Conservation (phyloP, 2,113 vertebrate species). For the Capreolus pygargus region DNA sequence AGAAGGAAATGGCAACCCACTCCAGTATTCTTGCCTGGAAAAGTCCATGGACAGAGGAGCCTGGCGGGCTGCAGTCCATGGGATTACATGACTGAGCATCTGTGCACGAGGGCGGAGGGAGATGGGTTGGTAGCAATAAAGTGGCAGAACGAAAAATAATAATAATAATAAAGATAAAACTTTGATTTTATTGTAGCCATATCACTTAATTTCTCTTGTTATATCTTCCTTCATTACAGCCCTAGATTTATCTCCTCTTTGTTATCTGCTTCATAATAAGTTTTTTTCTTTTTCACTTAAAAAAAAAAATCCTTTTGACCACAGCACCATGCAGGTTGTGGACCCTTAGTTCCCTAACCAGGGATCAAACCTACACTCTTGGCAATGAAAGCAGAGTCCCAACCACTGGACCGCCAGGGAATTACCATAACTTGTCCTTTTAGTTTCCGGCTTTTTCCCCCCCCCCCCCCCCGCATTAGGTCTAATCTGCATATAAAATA, state of each 20-base stretch:
- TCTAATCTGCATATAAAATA: constrained; percentile 13
- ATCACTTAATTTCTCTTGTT: background rate
- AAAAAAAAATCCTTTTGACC: background rate
- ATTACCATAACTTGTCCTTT: background rate
- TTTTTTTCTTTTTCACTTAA: background rate
- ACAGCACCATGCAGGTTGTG: background rate
- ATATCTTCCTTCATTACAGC: background rate
- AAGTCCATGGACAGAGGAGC: too few species aligned
- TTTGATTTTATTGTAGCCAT: background rate
- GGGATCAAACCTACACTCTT: background rate
- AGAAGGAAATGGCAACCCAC: too few species aligned
- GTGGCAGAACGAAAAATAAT: too few species aligned
- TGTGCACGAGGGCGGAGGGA: too few species aligned
- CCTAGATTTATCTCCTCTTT: background rate
- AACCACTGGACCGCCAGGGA: background rate
- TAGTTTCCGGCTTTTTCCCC: background rate
- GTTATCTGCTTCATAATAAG: background rate
- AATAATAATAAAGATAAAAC: background rate
- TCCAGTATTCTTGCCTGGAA: too few species aligned
- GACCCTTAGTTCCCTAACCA: background rate
- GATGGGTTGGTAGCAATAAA: too few species aligned
- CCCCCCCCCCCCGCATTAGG: background rate
- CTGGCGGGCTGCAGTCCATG: too few species aligned
- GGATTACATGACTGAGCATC: too few species aligned
- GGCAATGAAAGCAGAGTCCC: background rate